A percentile compares a stretch with the other conserved stretches of the same genome.
Conservation (phyloP, 1,140 invertebrate species). For the Aplysia californica region DNA sequence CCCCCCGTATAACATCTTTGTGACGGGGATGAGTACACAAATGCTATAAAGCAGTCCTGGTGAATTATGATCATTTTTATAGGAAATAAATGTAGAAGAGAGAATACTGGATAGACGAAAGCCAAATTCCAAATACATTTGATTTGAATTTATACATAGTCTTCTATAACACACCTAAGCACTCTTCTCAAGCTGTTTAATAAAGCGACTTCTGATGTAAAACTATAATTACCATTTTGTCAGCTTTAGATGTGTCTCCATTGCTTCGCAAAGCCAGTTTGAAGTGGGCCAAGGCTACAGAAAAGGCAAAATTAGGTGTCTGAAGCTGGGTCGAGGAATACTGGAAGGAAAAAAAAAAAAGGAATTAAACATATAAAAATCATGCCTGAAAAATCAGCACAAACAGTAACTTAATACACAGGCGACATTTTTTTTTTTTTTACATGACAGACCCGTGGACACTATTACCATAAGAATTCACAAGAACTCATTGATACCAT, state of each 20-base stretch:
- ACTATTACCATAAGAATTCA: neutral
- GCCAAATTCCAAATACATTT: neutral
- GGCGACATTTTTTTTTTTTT: neutral
- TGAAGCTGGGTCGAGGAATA: neutral
- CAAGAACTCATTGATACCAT: too few relatives aligned
- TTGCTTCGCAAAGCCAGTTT: conserved; percentile 60
- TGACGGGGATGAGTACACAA: too few relatives aligned
- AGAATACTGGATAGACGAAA: neutral
- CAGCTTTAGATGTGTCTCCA: conserved; percentile 42
- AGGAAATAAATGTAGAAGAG: neutral
- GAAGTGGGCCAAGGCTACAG: conserved; percentile 83
- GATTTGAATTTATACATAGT: neutral
- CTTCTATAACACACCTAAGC: neutral
- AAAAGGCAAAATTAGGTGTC: conserved; percentile 82
- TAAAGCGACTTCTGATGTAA: too few relatives aligned
- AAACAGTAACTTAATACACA: neutral
- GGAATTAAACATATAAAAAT: neutral
- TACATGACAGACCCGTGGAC: neutral
- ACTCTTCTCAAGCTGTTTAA: too few relatives aligned
- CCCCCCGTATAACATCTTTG: too few relatives aligned
- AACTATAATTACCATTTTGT: conserved; percentile 61
- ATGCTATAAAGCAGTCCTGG: too few relatives aligned
- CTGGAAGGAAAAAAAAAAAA: neutral
- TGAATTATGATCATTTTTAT: neutral
- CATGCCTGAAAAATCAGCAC: neutral